Evolutionary conservation across 2,113 vertebrate genomes (phyloP), one percentile per base, ranked within the genome.

Genomic region (Sebastes schlegelii): DNA sequence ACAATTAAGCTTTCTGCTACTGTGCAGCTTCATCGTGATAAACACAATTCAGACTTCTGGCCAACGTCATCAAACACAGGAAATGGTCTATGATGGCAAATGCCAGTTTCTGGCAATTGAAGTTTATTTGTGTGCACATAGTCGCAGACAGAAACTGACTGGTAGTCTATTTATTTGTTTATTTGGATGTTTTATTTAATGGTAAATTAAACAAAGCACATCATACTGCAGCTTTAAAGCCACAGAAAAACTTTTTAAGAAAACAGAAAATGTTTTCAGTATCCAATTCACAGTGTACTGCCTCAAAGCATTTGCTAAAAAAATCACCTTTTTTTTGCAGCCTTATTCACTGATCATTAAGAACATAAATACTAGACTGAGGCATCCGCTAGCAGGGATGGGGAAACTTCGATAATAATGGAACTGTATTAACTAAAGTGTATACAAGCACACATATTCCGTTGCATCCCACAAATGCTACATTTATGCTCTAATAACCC

Each of bases 31-130:
- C 21, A 17, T 8, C 9, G n/a, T 79, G 45, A 70, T 55, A 21
- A 83, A 54, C 45, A 48, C n/a, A 67, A 45, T 51, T 80, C 23
- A 23, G 34, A 45, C 17, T 21, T 16, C 23, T 19, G 11, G 13
- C 14, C 46, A 69, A 6, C 1, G 2, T n/a, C 49, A 49, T 48
- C 46, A 72, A 34, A 49, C n/a, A 67, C 46, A 52, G 60, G 48
- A 63, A 84, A 81, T 70, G 43, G 54, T 75, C 65, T 75, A 16
- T 84, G 21, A 74, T 26, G 2, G 2, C 57, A 86, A 19, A 80
- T 74, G 4, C 34, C 34, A 34, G 34, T 34, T 34, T 34, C 34
- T 34, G 34, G 34, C 13, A 76, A 71, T 71, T 34, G 6, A 64
- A 21, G 5, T 1, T 55, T 49, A n/a, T 49, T 46, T 80, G 26